phyloP scores from a whole-genome alignment of 1,140 invertebrate genomes.

The Potamilus streckersoni region DNA sequence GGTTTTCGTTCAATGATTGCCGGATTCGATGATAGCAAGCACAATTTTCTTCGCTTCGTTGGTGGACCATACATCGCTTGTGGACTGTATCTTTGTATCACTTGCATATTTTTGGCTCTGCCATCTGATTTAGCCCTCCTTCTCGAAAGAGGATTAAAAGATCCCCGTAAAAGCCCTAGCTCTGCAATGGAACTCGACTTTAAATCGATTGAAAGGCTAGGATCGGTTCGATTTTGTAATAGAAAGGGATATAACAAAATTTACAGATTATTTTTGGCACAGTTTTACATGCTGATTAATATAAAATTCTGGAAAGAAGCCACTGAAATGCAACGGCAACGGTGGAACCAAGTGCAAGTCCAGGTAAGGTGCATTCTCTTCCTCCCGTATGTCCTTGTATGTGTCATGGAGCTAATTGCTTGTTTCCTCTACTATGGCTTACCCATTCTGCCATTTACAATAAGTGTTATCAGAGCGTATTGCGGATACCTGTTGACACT shows the following conservation, averaged over 20 bases:
- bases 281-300: slow-evolving; percentile 22
- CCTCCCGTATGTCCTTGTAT: slow-evolving; percentile 4
- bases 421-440: slow-evolving; percentile 4
- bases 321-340: background rate
- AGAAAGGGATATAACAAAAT: slow-evolving; percentile 8
- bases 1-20: slow-evolving; percentile 22
- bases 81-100: slow-evolving; percentile 11
- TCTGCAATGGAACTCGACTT: background rate
- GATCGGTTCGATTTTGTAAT: slow-evolving; percentile 7
- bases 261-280: slow-evolving; percentile 1
- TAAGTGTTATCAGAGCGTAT: slow-evolving; percentile 12
- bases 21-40: slow-evolving; percentile 11
- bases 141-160: background rate
- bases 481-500: background rate
- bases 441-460: slow-evolving; percentile 10
- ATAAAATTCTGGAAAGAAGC: slow-evolving; percentile 10
- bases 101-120: background rate
- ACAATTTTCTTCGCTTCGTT: slow-evolving; percentile 12
- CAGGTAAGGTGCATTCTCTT: background rate
- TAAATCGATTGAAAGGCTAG: background rate
- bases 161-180: background rate
- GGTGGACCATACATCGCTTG: slow-evolving; percentile 20
- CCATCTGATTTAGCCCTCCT: slow-evolving; percentile 1
- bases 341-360: background rate
- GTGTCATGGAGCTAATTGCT: slow-evolving; percentile 4